phyloP scores from a whole-genome alignment of 1,140 invertebrate genomes.

The Pseudomyrmex concolor region DNA sequence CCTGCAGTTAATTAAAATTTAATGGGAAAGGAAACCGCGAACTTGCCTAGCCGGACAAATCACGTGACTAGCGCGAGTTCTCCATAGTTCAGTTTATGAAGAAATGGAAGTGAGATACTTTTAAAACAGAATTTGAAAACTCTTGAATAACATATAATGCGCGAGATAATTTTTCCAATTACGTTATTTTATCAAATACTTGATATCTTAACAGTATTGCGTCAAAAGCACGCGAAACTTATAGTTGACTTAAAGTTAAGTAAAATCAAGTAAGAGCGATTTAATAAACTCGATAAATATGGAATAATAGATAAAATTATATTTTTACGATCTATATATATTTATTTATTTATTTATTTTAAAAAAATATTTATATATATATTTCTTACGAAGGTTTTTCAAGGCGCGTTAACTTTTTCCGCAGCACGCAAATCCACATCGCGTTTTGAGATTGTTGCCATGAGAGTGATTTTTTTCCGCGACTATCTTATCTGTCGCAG shows the following conservation, averaged over 20 bases:
- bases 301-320: neutral
- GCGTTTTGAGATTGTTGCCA: conserved; percentile 82
- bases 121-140: conserved; percentile 28
- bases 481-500: conserved; percentile 81
- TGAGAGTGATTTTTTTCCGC: conserved; percentile 81
- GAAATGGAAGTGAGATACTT: conserved; percentile 47
- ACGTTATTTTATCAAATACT: conserved; percentile 26
- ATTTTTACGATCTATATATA: neutral
- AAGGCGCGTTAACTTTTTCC: conserved; percentile 73
- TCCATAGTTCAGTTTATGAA: conserved; percentile 48
- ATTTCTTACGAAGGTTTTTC: conserved; percentile 54
- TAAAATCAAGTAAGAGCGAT: neutral
- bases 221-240: conserved; percentile 18
- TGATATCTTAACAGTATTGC: conserved; percentile 16
- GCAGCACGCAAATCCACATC: conserved; percentile 77
- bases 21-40: conserved; percentile 60
- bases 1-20: conserved; percentile 74
- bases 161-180: conserved; percentile 27
- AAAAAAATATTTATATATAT: neutral
- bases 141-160: conserved; percentile 28
- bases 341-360: too few relatives aligned
- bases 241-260: conserved; percentile 42
- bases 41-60: conserved; percentile 63
- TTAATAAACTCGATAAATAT: neutral
- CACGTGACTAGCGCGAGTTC: conserved; percentile 61